These are phyloP conservation scores for Chelonus formosanus DNA, from an alignment of 2,888 invertebrate species.

Conservation along the genomic window DNA sequence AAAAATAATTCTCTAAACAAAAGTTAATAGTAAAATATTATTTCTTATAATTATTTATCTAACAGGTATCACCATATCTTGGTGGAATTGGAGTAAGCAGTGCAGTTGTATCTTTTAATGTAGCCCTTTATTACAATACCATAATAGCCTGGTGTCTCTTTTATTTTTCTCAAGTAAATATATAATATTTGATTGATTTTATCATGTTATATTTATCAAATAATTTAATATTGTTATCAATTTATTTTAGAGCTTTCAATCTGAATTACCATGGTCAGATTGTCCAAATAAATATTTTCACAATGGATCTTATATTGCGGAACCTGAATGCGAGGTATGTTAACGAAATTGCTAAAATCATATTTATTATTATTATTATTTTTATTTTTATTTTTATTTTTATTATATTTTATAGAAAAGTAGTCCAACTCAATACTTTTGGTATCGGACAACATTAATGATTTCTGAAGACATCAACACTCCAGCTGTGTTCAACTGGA, in stretches of 20 bases:
- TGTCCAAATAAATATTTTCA: conserved; percentile 85
- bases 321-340: conserved; percentile 84
- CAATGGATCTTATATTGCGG: conserved; percentile 80
- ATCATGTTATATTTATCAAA: background rate
- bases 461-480: conserved; percentile 88
- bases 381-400: no score
- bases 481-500: conserved; percentile 89
- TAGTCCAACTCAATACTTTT: conserved; percentile 93
- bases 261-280: conserved; percentile 89
- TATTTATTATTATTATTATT: background rate
- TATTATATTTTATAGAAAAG: conserved; percentile 71
- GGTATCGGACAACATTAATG: conserved; percentile 92
- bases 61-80: conserved; percentile 80
- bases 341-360: background rate
- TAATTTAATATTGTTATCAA: background rate
- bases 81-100: conserved; percentile 93
- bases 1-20: no score
- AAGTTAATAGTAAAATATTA: no score
- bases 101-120: conserved; percentile 95
- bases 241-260: conserved; percentile 80
- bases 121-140: conserved; percentile 96
- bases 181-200: background rate
- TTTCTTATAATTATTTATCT: background rate
- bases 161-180: conserved; percentile 80
- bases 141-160: conserved; percentile 98